phyloP scores from a whole-genome alignment of 2,888 invertebrate species.

The Koerneria pararmatus region DNA sequence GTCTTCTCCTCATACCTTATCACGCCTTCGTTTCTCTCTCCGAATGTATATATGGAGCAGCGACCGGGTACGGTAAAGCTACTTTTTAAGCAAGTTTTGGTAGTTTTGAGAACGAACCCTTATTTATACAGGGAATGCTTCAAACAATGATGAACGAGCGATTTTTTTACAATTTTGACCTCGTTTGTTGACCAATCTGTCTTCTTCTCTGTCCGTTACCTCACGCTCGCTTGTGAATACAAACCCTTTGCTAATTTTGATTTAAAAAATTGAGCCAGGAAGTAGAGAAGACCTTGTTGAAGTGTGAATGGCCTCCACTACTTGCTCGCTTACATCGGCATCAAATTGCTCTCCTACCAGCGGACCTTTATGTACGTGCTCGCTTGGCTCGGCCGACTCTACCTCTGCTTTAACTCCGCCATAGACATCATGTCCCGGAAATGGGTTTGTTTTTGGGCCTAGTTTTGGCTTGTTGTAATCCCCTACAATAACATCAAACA shows the following conservation, averaged over 20 bases:
- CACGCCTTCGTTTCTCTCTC: conserved; percentile 61
- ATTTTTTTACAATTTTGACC: too few relatives aligned
- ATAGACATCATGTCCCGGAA: conserved; percentile 45
- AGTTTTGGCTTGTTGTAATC: too few relatives aligned
- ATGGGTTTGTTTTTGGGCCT: conserved; percentile 44
- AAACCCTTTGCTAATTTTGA: conserved; percentile 9
- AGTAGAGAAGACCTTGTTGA: too few relatives aligned
- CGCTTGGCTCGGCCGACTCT: conserved; percentile 44
- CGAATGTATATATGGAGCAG: conserved; percentile 37
- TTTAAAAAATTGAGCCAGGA: conserved; percentile 11
- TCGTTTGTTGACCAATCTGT: too few relatives aligned
- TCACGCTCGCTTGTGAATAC: too few relatives aligned
- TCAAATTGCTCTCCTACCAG: conserved; percentile 54
- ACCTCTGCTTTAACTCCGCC: conserved; percentile 39
- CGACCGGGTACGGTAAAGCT: conserved; percentile 13
- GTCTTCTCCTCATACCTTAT: conserved; percentile 67
- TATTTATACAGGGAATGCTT: too few relatives aligned
- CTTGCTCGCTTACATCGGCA: conserved; percentile 43
- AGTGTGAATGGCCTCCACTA: too few relatives aligned
- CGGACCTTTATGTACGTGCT: conserved; percentile 49
- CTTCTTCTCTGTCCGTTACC: background rate
- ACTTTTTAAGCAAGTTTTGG: conserved; percentile 18
- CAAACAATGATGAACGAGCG: too few relatives aligned
- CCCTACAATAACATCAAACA: too few relatives aligned
- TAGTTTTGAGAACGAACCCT: too few relatives aligned